Conservation (phyloP, 2,888 invertebrate genomes). For the Tenthredo mesomela region DNA sequence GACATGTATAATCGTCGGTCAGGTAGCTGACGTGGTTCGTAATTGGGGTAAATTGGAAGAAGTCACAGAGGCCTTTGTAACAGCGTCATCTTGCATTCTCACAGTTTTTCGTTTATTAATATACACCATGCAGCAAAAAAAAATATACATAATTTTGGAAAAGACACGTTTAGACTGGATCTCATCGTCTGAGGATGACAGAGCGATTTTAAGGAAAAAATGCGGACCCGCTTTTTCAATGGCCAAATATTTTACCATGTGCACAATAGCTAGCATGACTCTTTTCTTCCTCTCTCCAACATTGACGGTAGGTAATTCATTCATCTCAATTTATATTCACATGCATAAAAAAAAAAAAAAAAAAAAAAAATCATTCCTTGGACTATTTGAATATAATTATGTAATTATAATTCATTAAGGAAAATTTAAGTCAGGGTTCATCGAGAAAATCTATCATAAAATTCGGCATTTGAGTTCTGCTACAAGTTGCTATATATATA, state of each 20-base stretch:
- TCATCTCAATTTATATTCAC: no score
- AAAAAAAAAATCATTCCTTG: neutral
- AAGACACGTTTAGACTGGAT: constrained; percentile 70
- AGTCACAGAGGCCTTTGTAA: constrained; percentile 68
- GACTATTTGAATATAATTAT: neutral
- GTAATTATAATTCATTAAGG: neutral
- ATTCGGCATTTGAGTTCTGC: no score
- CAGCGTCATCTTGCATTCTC: constrained; percentile 64
- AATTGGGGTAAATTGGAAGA: constrained; percentile 63
- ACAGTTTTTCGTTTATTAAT: constrained; percentile 63
- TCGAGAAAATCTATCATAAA: no score
- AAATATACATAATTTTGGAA: constrained; percentile 66
- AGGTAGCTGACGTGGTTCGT: constrained; percentile 62
- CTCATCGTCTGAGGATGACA: constrained; percentile 59
- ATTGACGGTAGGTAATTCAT: constrained; percentile 57
- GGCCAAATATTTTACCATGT: constrained; percentile 67
- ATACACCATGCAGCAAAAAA: constrained; percentile 62
- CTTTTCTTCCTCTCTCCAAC: constrained; percentile 63
- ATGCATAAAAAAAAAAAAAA: neutral
- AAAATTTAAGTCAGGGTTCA: neutral
- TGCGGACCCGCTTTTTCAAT: constrained; percentile 64
- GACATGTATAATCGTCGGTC: constrained; percentile 52
- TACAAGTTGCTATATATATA: no score
- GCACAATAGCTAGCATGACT: constrained; percentile 59
- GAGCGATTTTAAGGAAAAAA: constrained; percentile 61